Evolutionary conservation across 2,797 vertebrate genomes (phyloP).

Genomic region (Pagetopsis macropterus): DNA sequence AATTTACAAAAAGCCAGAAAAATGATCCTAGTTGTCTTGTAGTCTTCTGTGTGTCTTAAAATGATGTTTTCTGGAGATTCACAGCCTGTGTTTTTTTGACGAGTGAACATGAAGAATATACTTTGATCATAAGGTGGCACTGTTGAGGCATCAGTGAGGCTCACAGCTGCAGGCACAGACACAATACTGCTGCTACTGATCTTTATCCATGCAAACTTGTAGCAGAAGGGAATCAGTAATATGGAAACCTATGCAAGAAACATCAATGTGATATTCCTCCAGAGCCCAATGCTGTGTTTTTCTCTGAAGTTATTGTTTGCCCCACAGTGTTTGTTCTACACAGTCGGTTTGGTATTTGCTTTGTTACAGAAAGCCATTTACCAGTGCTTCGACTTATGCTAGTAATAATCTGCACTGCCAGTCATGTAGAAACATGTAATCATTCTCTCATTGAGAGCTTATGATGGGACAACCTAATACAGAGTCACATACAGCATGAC

Average conservation of each 20-base stretch:
- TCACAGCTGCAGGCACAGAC: conserved; percentile 35
- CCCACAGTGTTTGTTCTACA: conserved; percentile 65
- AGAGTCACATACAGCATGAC: conserved; percentile 72
- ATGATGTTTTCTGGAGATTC: background rate
- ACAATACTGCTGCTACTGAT: conserved; percentile 12
- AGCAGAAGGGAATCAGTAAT: conserved; percentile 52
- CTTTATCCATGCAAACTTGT: conserved; percentile 44
- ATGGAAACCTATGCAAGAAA: conserved; percentile 62
- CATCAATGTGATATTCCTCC: conserved; percentile 56
- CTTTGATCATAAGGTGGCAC: conserved; percentile 80
- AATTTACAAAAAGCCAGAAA: conserved; percentile 72
- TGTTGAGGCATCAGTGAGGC: conserved; percentile 76
- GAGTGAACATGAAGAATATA: conserved; percentile 10
- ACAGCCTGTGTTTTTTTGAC: conserved; percentile 10
- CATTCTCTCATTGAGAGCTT: conserved; percentile 74
- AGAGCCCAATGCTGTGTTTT: conserved; percentile 48
- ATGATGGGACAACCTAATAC: conserved; percentile 66
- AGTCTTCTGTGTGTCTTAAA: too few species aligned
- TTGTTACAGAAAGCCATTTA: conserved; percentile 72
- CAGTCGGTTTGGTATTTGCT: conserved; percentile 64
- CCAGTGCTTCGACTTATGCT: conserved; percentile 57
- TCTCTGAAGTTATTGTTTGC: conserved; percentile 64
- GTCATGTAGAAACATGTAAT: conserved; percentile 79
- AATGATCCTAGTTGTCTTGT: conserved; percentile 13
- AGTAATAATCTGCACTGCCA: conserved; percentile 75